These are phyloP conservation scores for Timema cristinae DNA, from an alignment of 2,888 invertebrate species.

Conservation along the genomic window DNA sequence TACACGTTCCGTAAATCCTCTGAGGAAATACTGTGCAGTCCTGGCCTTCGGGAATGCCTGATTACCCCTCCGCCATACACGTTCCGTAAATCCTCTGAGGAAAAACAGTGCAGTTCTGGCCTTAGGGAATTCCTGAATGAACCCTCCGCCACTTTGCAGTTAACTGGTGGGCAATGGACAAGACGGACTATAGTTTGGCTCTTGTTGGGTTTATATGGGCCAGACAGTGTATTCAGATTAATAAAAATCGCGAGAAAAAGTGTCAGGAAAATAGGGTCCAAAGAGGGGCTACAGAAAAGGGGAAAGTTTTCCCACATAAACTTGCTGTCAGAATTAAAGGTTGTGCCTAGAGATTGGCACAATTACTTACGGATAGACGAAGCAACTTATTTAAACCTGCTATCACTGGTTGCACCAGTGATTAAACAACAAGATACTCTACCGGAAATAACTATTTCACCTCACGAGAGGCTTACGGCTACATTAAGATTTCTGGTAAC, in stretches of 20 bases:
- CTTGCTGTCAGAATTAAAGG: constrained; percentile 32
- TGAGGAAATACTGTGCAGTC: no score
- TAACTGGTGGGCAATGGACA: no score
- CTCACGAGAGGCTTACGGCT: constrained; percentile 18
- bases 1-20: no score
- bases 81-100: no score
- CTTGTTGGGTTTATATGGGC: no score
- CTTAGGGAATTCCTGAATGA: no score
- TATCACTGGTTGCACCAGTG: constrained; percentile 5
- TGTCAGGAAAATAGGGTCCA: constrained; percentile 26
- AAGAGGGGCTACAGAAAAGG: constrained; percentile 32
- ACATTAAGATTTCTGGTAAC: constrained; percentile 33
- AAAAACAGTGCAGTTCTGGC: no score
- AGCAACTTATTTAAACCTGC: constrained; percentile 30
- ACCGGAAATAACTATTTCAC: not conserved
- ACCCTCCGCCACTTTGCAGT: no score
- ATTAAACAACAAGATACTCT: constrained; percentile 9
- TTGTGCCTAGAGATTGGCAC: constrained; percentile 32
- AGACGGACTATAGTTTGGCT: no score
- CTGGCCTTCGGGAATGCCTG: no score
- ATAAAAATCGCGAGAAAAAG: not conserved
- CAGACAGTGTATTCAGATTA: no score
- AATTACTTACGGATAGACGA: constrained; percentile 35
- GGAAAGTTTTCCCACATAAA: constrained; percentile 30
- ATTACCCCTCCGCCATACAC: no score